These are phyloP conservation scores for Trisateles emortualis DNA, from an alignment of 2,888 invertebrate genomes.

Conservation along the genomic window DNA sequence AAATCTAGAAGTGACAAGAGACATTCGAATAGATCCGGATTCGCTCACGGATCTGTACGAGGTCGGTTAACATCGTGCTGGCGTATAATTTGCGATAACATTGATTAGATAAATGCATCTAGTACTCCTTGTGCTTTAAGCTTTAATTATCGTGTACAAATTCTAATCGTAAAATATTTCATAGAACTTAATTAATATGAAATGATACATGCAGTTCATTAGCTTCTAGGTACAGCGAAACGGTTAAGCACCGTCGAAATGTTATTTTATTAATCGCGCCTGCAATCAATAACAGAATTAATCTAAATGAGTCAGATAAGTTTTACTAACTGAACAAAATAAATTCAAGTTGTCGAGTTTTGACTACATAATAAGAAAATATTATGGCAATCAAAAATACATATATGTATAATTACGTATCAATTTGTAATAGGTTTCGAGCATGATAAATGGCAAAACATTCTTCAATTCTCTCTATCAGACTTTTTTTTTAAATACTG, in stretches of 20 bases:
- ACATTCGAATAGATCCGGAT: conserved; percentile 54
- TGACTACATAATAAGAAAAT: background rate
- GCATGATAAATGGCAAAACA: too few species aligned
- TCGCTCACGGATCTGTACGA: conserved; percentile 62
- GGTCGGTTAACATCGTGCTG: conserved; percentile 56
- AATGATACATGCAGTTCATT: background rate
- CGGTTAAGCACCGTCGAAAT: too few species aligned
- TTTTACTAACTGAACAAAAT: background rate
- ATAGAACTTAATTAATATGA: conserved; percentile 25
- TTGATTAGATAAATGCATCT: conserved; percentile 42
- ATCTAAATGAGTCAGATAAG: too few species aligned
- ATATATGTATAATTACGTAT: too few species aligned
- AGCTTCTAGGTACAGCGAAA: background rate
- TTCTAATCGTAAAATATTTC: conserved; percentile 26
- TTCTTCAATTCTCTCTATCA: background rate
- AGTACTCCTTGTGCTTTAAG: conserved; percentile 26
- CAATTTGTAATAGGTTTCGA: too few species aligned
- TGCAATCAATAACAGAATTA: too few species aligned
- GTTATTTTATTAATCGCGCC: background rate
- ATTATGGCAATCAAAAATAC: too few species aligned
- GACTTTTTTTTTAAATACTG: background rate
- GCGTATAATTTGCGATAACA: conserved; percentile 48
- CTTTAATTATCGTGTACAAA: conserved; percentile 34
- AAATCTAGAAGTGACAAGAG: conserved; percentile 46
- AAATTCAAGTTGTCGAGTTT: background rate